A percentile compares a stretch with the other conserved stretches of the same genome.
Conservation (phyloP, 1,140 invertebrate genomes). For the Luehdorfia chinensis region DNA sequence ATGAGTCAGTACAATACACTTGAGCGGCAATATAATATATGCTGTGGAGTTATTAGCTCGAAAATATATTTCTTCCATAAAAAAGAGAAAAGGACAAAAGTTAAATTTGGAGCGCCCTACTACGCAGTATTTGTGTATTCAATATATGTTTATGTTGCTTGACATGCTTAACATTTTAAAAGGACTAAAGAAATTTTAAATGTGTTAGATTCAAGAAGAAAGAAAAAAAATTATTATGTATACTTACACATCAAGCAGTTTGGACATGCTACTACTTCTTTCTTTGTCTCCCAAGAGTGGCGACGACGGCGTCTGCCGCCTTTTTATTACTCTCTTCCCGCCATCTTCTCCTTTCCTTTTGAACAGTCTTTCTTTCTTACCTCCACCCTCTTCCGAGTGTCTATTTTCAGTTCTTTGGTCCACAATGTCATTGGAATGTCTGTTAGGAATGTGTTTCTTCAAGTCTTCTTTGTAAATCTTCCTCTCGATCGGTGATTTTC, state of each 20-base stretch:
- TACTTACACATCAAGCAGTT: constrained; percentile 85
- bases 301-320: constrained; percentile 55
- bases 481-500: constrained; percentile 30
- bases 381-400: constrained; percentile 36
- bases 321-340: constrained; percentile 69
- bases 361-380: constrained; percentile 81
- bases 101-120: too few relatives aligned
- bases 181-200: too few relatives aligned
- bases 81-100: too few relatives aligned
- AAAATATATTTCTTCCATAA: too few relatives aligned
- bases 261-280: constrained; percentile 90
- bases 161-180: too few relatives aligned
- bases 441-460: constrained; percentile 30
- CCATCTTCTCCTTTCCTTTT: constrained; percentile 83
- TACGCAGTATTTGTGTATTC: too few relatives aligned
- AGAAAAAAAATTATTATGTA: too few relatives aligned
- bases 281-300: constrained; percentile 82
- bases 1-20: too few relatives aligned
- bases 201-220: too few relatives aligned
- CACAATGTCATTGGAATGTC: constrained; percentile 31
- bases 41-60: too few relatives aligned
- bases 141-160: too few relatives aligned
- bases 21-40: too few relatives aligned
- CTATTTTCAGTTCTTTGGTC: constrained; percentile 14
- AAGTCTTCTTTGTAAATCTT: constrained; percentile 31